Evolutionary conservation across 2,797 vertebrate genomes (phyloP), one percentile per base, ranked within the genome.

Genomic region (Melopsittacus undulatus): DNA sequence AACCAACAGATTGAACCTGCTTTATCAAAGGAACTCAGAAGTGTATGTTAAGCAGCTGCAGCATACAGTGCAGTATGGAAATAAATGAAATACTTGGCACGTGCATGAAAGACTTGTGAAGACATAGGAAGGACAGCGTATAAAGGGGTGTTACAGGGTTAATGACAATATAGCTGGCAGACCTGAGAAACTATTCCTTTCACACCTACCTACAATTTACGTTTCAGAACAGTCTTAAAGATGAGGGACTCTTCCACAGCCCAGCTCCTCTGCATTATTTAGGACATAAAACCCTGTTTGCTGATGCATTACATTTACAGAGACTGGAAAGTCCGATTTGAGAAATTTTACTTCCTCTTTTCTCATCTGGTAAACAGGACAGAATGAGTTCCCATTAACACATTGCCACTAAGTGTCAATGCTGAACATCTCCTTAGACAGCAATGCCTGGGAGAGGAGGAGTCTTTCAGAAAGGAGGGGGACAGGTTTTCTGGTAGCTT

Each of bases 261-360:
- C 36, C 48, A 62, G 34, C 32, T 14, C 30, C 42, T 46, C 38
- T 14, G 5, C 9, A 1, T 52, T 75, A 61, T 19, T 68, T 43
- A 78, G 38, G 38, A 85, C 13, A 48, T 5, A 94, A 96, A 40
- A 9, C 27, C 46, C 12, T 14, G 30, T 80, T 54, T 66, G 75
- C 32, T 48, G 91, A 70, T 46, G 62, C 5, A 9, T 77, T 52
- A 29, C 68, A 79, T 85, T 80, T 78, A 77, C 72, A 48, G 75
- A 57, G 30, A 79, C 42, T 4, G 1, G 43, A 40, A 84, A 46
- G 13, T 43, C 90, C 74, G 87, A 95, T 79, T 34, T 87, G 57
- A 77, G 64, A 80, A 32, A 59, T 32, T 40, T 78, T 87, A 93
- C 91, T 96, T 97, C 96, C 93, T 92, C 74, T 95, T 97, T 96